Percentiles rank a stretch among this genome's conserved stretches.
These are phyloP conservation scores for Sebastes flavidus DNA, from an alignment of 2,797 vertebrate genomes.

Conservation along the genomic window DNA sequence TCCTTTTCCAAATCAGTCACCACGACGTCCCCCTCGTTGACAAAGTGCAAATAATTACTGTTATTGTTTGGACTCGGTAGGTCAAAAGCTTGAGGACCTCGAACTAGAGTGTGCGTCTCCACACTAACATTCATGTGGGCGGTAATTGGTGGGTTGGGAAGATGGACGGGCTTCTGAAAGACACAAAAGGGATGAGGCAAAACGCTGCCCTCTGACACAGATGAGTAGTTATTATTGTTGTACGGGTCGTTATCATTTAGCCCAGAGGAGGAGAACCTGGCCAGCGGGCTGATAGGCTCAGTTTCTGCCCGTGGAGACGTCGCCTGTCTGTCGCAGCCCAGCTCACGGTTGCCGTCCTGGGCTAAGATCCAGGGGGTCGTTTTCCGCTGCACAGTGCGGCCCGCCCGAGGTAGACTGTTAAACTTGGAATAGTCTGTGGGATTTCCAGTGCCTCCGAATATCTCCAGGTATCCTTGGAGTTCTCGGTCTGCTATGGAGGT, in stretches of 20 bases:
- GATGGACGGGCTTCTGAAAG: slow-evolving; percentile 64
- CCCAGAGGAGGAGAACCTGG: slow-evolving; percentile 71
- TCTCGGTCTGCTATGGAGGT: slow-evolving; percentile 85
- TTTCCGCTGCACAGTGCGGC: slow-evolving; percentile 79
- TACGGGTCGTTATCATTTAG: slow-evolving; percentile 61
- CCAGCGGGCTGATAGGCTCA: slow-evolving; percentile 78
- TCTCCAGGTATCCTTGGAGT: slow-evolving; percentile 89
- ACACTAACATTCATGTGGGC: slow-evolving; percentile 81
- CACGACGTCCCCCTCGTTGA: slow-evolving; percentile 73
- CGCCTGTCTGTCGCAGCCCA: slow-evolving; percentile 69
- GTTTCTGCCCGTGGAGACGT: slow-evolving; percentile 72
- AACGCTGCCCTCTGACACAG: slow-evolving; percentile 75
- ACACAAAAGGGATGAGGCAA: slow-evolving; percentile 60
- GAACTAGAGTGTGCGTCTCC: slow-evolving; percentile 87
- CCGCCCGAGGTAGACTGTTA: slow-evolving; percentile 89
- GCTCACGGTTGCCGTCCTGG: slow-evolving; percentile 80
- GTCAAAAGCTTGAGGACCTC: slow-evolving; percentile 85
- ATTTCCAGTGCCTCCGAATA: slow-evolving; percentile 69
- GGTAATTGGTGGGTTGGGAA: slow-evolving; percentile 39
- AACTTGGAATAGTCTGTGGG: slow-evolving; percentile 83
- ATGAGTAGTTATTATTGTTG: slow-evolving; percentile 69
- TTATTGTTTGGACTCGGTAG: slow-evolving; percentile 80
- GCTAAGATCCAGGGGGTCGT: slow-evolving; percentile 80
- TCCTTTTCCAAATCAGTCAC: slow-evolving; percentile 76
- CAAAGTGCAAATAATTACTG: slow-evolving; percentile 71